Percentiles rank a stretch among this genome's conserved stretches.
Evolutionary conservation across 53 echinoderm and acorn worm species (phyloP).

Genomic region (Holothuria scabra): DNA sequence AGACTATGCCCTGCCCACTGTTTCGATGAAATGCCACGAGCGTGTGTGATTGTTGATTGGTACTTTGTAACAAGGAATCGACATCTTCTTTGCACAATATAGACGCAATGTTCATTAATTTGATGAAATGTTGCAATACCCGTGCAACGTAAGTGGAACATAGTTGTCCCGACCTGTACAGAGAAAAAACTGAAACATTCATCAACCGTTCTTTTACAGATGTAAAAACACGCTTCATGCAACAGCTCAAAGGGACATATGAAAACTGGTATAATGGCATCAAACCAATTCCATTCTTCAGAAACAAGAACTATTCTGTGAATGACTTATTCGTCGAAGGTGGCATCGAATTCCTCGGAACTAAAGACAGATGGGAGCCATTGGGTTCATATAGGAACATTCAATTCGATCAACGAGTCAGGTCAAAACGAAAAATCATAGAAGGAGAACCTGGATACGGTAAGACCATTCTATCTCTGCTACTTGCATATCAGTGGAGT

Average conservation of each 20-base stretch:
- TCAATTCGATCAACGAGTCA: conserved; percentile 35
- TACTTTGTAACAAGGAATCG: conserved; percentile 20
- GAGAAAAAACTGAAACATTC: conserved; percentile 15
- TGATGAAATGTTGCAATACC: neutral
- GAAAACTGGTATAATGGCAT: conserved; percentile 34
- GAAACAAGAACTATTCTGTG: conserved; percentile 25
- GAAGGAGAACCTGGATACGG: conserved; percentile 34
- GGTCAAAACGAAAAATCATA: conserved; percentile 34
- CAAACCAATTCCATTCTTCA: conserved; percentile 30
- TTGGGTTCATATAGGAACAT: conserved; percentile 33
- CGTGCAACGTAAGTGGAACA: neutral
- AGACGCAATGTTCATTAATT: neutral
- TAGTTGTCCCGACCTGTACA: neutral
- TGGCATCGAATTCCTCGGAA: conserved; percentile 13
- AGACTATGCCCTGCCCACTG: conserved; percentile 21
- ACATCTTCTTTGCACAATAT: neutral
- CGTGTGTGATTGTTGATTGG: conserved; percentile 8
- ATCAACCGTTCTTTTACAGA: conserved; percentile 22
- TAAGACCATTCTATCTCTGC: conserved; percentile 23
- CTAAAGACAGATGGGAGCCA: conserved; percentile 32
- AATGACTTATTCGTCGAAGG: conserved; percentile 34
- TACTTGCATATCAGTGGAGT: conserved; percentile 36
- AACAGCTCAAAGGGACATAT: conserved; percentile 20
- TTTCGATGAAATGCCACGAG: conserved; percentile 1
- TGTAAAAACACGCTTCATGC: conserved; percentile 21